Evolutionary conservation across 2,888 invertebrate genomes (phyloP), one percentile per base, ranked within the genome.

Genomic region (Xanthorhoe designata): DNA sequence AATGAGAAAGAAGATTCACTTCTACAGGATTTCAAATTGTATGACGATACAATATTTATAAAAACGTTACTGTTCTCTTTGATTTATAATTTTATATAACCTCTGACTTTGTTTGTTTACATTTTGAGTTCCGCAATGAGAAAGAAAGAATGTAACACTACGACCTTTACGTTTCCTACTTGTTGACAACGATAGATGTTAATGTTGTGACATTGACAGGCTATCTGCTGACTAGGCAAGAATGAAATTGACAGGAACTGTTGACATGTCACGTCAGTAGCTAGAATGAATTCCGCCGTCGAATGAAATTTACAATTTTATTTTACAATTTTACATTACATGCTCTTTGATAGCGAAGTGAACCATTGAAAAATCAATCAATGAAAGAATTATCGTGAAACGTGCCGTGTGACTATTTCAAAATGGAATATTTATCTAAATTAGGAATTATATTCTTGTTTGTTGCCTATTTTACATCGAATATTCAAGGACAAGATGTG

Each of bases 401-500:
- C 17, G 47, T 47, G 47, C 47, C 15, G 47, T 47, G 17, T 17
- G 7, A 8, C 8, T 15, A 47, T 8, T 2, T 1, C 42, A 67
- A 66, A 49, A 85, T 87, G 88, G 77, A 70, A 63, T 71, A 72
- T 57, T 56, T 72, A 29, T 69, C 59, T 32, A 75, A 75, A 68
- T 74, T 75, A 13, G 52, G 71, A 60, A 72, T 79, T 67, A 29
- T 75, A 56, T 75, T 81, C 32, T 56, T 84, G 59, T 73, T 63
- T 68, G 72, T 83, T 61, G 64, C 71, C 55, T 77, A 75, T 70
- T 67, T 74, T 52, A 72, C 72, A 61, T 67, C 72, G 42, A 69
- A 72, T n/a, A 76, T 68, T 42, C 70, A 78, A 64, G 80, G 80
- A 52, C 74, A 76, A 68, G 90, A 91, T 70, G 73, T 76, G 45